These are phyloP conservation scores for Saccopteryx leptura DNA, from an alignment of 2,113 vertebrate species.

Conservation along the genomic window DNA sequence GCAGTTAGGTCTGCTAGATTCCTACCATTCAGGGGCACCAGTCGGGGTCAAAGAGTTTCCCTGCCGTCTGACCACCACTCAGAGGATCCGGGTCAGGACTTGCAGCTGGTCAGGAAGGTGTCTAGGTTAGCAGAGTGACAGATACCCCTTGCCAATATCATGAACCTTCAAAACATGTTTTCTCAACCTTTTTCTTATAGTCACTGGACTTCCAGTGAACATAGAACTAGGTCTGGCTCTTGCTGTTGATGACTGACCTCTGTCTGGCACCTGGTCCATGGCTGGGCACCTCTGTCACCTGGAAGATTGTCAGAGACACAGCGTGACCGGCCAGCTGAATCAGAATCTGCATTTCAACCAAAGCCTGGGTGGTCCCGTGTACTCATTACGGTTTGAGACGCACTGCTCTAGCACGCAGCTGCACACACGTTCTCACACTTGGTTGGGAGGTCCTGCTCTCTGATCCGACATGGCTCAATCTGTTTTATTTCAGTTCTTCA, in stretches of 20 bases:
- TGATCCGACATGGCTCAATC: background rate
- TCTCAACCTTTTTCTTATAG: background rate
- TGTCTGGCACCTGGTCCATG: background rate
- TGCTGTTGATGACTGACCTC: background rate
- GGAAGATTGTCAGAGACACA: background rate
- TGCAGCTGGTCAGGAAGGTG: background rate
- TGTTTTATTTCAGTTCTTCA: background rate
- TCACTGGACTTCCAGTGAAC: background rate
- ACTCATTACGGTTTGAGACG: rapidly evolving
- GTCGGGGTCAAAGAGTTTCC: background rate
- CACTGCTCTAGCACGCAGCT: rapidly evolving
- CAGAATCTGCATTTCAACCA: background rate
- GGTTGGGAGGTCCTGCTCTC: background rate
- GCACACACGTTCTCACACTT: background rate
- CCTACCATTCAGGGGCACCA: background rate
- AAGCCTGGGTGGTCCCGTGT: background rate
- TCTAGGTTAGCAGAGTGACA: background rate
- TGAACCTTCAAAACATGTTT: background rate
- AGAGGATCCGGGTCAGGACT: background rate
- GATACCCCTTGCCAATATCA: background rate
- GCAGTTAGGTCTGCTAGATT: background rate
- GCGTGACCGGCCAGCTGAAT: too few relatives aligned
- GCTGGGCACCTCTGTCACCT: background rate
- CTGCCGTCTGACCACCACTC: background rate
- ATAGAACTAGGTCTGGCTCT: background rate